These are phyloP conservation scores for Alloplasta piceator DNA, from an alignment of 2,888 invertebrate species.

Conservation along the genomic window DNA sequence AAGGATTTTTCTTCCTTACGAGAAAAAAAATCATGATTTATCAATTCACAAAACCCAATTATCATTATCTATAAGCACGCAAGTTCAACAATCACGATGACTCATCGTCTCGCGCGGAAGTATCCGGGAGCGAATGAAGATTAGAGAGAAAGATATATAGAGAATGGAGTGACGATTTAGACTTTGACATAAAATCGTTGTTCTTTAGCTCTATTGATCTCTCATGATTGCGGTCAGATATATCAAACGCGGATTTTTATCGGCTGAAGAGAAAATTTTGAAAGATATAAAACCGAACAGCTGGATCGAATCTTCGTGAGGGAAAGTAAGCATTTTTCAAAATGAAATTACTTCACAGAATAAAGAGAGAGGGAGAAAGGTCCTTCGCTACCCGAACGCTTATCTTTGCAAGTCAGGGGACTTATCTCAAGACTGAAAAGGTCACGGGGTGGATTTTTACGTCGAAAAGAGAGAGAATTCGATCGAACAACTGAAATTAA, in stretches of 20 bases:
- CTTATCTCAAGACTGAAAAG: constrained; percentile 23
- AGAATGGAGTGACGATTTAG: neutral
- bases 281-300: too few relatives aligned
- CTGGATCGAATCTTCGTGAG: too few relatives aligned
- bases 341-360: too few relatives aligned
- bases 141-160: neutral
- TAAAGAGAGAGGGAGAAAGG: too few relatives aligned
- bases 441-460: constrained; percentile 26
- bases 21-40: neutral
- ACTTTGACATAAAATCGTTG: neutral
- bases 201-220: neutral
- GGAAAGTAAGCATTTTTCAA: too few relatives aligned
- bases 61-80: constrained; percentile 17
- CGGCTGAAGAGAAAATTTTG: neutral
- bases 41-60: neutral
- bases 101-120: constrained; percentile 56
- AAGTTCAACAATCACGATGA: constrained; percentile 59
- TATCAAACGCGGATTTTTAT: neutral
- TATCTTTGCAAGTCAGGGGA: neutral
- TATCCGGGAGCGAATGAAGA: constrained; percentile 12
- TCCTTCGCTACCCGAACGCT: too few relatives aligned
- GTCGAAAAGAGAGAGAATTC: neutral
- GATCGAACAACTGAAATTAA: neutral
- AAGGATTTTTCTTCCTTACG: neutral
- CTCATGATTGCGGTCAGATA: neutral